phyloP scores from a whole-genome alignment of 2,797 vertebrate genomes.

The Peromyscus melanophrys region DNA sequence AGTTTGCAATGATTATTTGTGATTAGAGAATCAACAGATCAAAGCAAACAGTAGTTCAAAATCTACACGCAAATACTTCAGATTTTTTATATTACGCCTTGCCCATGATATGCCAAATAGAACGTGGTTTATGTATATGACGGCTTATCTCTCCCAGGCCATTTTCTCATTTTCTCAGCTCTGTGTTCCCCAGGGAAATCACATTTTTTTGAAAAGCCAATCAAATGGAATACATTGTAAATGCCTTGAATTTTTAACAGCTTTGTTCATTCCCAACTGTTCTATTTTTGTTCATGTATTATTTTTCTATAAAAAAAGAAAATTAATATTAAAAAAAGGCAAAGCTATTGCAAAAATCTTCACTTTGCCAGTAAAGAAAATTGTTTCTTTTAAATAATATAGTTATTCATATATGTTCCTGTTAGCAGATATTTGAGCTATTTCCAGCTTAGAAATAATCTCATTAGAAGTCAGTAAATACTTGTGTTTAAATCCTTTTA shows the following conservation, averaged over 20 bases:
- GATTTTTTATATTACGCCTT: conserved; percentile 3
- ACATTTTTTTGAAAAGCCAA: conserved; percentile 8
- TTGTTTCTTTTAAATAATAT: conserved; percentile 20
- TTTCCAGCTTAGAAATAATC: conserved; percentile 21
- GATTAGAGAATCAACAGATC: neutral
- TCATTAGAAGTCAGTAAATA: neutral
- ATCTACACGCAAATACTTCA: conserved; percentile 24
- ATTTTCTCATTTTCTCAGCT: conserved; percentile 41
- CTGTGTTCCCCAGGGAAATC: neutral
- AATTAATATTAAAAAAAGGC: conserved; percentile 37
- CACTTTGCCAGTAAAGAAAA: conserved; percentile 41
- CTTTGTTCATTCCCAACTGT: neutral
- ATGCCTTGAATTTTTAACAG: conserved; percentile 35
- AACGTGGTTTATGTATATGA: neutral
- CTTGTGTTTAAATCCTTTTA: neutral
- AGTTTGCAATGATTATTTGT: neutral
- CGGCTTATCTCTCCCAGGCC: neutral
- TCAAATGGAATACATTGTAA: conserved; percentile 25
- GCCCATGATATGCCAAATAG: neutral
- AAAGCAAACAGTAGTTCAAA: conserved; percentile 34
- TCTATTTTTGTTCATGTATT: conserved; percentile 39
- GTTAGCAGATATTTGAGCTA: neutral
- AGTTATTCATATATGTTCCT: neutral
- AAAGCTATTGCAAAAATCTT: neutral
- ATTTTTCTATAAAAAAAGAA: neutral